phyloP scores from a whole-genome alignment of 2,888 invertebrate species.

The Sarcophaga rosellei region DNA sequence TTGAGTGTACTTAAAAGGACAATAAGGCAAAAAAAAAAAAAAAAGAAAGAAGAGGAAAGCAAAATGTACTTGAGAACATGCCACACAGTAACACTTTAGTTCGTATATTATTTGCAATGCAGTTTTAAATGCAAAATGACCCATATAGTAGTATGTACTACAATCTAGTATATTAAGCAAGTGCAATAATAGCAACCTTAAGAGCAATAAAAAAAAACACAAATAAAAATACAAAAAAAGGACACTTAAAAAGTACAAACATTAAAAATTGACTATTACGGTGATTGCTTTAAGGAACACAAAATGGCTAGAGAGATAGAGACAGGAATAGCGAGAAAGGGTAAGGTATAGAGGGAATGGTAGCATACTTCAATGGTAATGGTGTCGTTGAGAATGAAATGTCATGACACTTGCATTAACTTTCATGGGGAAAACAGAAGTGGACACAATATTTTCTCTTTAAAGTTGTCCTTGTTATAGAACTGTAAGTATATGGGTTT shows the following conservation, averaged over 20 bases:
- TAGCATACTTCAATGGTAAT: slow-evolving; percentile 10
- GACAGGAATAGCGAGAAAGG: too few species aligned
- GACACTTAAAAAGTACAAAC: not conserved
- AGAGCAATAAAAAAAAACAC: slow-evolving; percentile 1
- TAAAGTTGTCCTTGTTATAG: not conserved
- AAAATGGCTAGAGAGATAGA: too few species aligned
- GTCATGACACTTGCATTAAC: slow-evolving; percentile 54
- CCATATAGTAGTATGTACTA: too few species aligned
- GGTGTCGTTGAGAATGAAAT: slow-evolving; percentile 34
- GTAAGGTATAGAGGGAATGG: not conserved
- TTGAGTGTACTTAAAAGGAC: slow-evolving; percentile 19
- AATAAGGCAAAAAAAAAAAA: not conserved
- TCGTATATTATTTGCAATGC: too few species aligned
- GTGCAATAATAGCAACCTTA: not conserved
- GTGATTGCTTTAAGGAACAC: not conserved
- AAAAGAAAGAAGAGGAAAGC: too few species aligned
- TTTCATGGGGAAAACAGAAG: slow-evolving; percentile 56
- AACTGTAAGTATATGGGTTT: not conserved
- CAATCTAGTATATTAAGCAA: too few species aligned
- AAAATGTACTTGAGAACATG: too few species aligned
- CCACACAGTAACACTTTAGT: too few species aligned
- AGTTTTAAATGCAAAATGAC: too few species aligned
- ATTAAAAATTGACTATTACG: slow-evolving; percentile 42
- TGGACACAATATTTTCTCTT: slow-evolving; percentile 25
- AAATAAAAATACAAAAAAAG: not conserved